Base-by-base conservation (phyloP, 2,888 invertebrate genomes). In the Agrypnus murinus region DNA sequence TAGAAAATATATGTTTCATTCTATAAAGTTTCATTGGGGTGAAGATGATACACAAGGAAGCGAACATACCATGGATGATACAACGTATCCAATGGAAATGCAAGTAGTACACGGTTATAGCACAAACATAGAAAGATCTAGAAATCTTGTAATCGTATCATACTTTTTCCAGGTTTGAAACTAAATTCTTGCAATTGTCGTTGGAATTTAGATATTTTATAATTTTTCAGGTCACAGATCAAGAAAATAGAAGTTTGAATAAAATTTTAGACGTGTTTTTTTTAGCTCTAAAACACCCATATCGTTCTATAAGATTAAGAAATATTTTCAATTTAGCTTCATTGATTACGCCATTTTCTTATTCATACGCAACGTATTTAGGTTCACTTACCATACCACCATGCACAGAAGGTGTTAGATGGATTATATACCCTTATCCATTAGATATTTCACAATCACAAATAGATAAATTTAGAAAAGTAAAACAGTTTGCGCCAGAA, bases 301-400 rank as follows among this genome's bases (percentile, higher is more conserved):
- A 19, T 9, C 34, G 36, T 17, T n/a, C 31, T 4, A 17, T 55
- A 6, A 14, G 15, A n/a, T 4, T 55, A 2, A 55, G 15, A 43
- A 1, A 12, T 1, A 19, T 25, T 12, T 60, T 60, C n/a, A 10
- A 1, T 14, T 15, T 40, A 7, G 8, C 10, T 31, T 2, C 15
- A 84, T 12, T 55, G n/a, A 2, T 36, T 15, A 15, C 14, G 17
- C 55, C 36, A 2, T 55, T 55, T 32, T 15, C 9, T 15, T 17
- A 8, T 3, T 14, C 34, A 2, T 55, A 55, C 36, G 36, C 12
- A 36, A 92, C 92, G 0, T 93, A 93, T 84, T 89, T 89, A 82
- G 90, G 93, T 15, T 93, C 93, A 0, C 85, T 93, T 36, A 93
- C 93, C 36, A 92, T 92, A 0, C 93, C 93, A 0, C 92, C 93